These are phyloP conservation scores for Lasiurus borealis DNA, from an alignment of 2,113 vertebrate species.

Conservation along the genomic window DNA sequence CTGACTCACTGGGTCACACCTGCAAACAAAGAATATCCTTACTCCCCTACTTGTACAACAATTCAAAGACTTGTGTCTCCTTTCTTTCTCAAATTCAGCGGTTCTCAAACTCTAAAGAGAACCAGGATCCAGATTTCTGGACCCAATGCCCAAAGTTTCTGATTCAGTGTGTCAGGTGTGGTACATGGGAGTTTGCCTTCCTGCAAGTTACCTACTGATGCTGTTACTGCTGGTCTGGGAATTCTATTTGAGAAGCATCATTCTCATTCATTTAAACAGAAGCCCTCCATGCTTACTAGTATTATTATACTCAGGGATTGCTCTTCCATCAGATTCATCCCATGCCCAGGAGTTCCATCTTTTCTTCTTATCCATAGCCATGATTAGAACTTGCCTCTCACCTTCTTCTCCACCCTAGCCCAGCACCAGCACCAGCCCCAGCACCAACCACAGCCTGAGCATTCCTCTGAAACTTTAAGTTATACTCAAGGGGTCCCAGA, in stretches of 20 bases:
- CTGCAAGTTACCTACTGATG: not conserved
- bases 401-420: not conserved
- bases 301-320: not conserved
- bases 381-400: not conserved
- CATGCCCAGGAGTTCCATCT: not conserved
- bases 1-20: slow-evolving; percentile 45
- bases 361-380: not conserved
- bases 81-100: slow-evolving; percentile 7
- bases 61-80: not conserved
- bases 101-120: slow-evolving; percentile 22
- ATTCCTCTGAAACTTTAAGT: not conserved
- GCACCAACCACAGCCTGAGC: not conserved
- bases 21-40: not conserved
- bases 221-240: not conserved
- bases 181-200: not conserved
- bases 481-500: not conserved
- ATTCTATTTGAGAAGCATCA: not conserved
- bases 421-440: no score
- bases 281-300: not conserved
- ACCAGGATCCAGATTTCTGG: not conserved
- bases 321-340: not conserved
- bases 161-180: not conserved
- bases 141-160: not conserved
- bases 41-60: not conserved
- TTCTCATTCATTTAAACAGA: not conserved